Evolutionary conservation across 2,888 invertebrate species (phyloP).

Genomic region (Pherbina coryleti): DNA sequence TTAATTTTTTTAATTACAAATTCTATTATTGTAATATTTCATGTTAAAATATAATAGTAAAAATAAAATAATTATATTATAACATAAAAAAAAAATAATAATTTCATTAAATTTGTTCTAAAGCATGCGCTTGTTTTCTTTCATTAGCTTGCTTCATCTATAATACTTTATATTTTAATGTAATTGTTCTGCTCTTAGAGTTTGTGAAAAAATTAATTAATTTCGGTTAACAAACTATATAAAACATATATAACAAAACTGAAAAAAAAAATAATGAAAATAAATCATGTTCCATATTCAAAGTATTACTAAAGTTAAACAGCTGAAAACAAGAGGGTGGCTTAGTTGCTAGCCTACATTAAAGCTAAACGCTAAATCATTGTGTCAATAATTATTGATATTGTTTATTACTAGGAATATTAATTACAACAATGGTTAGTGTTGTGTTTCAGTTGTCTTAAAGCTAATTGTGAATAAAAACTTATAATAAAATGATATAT

Average conservation of each 20-base stretch:
- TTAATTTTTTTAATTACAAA: not conserved
- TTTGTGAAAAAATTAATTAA: not conserved
- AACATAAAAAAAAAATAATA: slow-evolving; percentile 21
- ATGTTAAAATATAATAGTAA: not conserved
- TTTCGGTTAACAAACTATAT: not conserved
- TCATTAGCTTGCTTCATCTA: not conserved
- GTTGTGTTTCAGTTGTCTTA: slow-evolving; percentile 8
- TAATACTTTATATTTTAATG: slow-evolving; percentile 20
- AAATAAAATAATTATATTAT: slow-evolving; percentile 14
- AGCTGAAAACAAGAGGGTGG: slow-evolving; percentile 29
- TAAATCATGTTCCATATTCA: not conserved
- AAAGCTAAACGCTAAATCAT: not conserved
- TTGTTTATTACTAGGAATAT: slow-evolving; percentile 27
- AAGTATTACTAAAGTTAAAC: slow-evolving; percentile 4
- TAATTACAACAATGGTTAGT: slow-evolving; percentile 25
- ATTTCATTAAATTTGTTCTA: slow-evolving; percentile 29
- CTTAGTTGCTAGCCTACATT: not conserved
- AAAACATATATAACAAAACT: slow-evolving; percentile 5
- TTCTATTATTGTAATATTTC: not conserved
- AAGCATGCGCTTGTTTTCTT: not conserved
- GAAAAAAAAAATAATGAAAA: not conserved
- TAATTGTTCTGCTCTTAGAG: not conserved
- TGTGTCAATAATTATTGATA: slow-evolving; percentile 2
- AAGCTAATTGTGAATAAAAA: not conserved
- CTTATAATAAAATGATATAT: not conserved